phyloP scores from a whole-genome alignment of 1,140 invertebrate species.

The Nebria ingens region DNA sequence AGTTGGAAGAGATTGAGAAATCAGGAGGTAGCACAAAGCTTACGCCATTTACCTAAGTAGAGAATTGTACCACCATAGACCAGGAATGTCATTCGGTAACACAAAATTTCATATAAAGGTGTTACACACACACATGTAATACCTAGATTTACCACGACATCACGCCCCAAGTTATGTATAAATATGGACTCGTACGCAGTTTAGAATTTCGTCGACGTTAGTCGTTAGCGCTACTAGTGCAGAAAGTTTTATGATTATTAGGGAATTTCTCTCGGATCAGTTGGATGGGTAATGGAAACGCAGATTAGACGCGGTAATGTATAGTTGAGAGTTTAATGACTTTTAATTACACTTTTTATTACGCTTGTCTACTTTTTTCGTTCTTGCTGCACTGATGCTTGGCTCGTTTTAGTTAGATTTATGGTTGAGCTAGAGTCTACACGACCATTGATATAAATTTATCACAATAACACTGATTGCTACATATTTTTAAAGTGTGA shows the following conservation, averaged over 20 bases:
- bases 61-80: neutral
- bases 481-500: too few relatives aligned
- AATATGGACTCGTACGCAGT: too few relatives aligned
- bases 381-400: too few relatives aligned
- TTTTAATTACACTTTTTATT: conserved; percentile 5
- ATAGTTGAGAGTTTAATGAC: neutral
- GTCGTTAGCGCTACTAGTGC: too few relatives aligned
- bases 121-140: neutral
- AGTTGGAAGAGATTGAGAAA: neutral
- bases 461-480: neutral
- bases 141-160: neutral
- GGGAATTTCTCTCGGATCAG: neutral
- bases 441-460: neutral
- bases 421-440: neutral
- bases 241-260: neutral
- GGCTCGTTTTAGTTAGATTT: neutral
- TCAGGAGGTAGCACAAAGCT: neutral
- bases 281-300: neutral
- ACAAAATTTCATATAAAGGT: neutral
- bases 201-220: too few relatives aligned
- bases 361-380: neutral
- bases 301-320: neutral
- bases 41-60: neutral
- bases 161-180: neutral
- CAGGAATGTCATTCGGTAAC: neutral